Percentiles rank a stretch among this genome's conserved stretches.
Conservation (phyloP, 2,888 invertebrate genomes). For the Poecilobothrus nobilitatus region DNA sequence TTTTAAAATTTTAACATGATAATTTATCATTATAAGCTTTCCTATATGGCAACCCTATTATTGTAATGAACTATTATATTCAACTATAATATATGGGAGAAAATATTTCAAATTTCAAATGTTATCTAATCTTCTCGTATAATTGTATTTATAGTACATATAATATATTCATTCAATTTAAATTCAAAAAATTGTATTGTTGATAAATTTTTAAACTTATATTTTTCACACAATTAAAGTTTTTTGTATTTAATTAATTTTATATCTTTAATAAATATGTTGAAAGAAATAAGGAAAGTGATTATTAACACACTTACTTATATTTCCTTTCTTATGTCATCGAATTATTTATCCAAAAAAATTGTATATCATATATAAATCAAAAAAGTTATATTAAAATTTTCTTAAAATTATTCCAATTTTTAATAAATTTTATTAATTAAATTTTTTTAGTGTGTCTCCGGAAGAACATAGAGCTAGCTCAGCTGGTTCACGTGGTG, state of each 20-base stretch:
- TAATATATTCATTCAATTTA: neutral
- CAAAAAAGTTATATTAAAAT: too few species aligned
- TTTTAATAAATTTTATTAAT: neutral
- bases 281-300: neutral
- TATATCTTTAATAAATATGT: neutral
- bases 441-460: slow-evolving; percentile 29
- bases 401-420: too few species aligned
- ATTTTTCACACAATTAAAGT: neutral
- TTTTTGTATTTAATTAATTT: neutral
- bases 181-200: neutral
- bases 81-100: too few species aligned
- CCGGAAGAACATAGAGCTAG: slow-evolving; percentile 33
- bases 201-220: neutral
- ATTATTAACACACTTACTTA: neutral
- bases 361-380: neutral
- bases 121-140: too few species aligned
- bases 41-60: too few species aligned
- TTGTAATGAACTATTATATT: too few species aligned
- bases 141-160: too few species aligned
- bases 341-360: neutral
- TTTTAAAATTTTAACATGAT: too few species aligned
- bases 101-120: too few species aligned
- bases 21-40: too few species aligned
- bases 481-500: slow-evolving; percentile 29
- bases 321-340: neutral